Percentiles rank a stretch among this genome's conserved stretches.
Conservation (phyloP, 2,888 invertebrate genomes). For the Lumbricus terrestris region DNA sequence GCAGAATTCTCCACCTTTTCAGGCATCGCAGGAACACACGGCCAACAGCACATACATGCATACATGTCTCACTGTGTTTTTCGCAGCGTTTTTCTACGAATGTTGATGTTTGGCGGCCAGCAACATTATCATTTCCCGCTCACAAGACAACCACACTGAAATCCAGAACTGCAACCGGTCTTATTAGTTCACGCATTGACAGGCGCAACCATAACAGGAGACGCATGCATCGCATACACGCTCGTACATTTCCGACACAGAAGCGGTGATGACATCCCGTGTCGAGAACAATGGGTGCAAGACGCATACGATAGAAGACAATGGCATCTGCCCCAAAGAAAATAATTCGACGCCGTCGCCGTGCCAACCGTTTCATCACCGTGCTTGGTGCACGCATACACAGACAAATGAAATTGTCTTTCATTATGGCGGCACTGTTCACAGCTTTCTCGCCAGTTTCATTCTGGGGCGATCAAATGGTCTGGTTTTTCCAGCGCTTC, state of each 20-base stretch:
- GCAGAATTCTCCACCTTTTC: not conserved
- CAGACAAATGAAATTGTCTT: not conserved
- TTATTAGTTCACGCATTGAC: not conserved
- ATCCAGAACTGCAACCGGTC: not conserved
- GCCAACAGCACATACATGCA: not conserved
- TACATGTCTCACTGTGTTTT: not conserved
- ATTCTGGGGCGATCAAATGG: not conserved
- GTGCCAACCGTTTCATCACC: not conserved
- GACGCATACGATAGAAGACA: no score
- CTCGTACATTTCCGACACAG: no score
- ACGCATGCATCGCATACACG: not conserved
- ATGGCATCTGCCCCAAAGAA: not conserved
- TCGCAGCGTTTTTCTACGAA: not conserved
- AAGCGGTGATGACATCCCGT: no score
- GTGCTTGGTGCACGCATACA: not conserved
- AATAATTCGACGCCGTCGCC: not conserved
- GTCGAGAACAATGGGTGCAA: no score
- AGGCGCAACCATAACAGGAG: not conserved
- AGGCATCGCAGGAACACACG: not conserved
- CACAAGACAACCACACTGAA: not conserved
- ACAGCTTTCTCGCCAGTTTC: not conserved
- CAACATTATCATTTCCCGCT: not conserved
- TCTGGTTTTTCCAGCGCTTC: not conserved
- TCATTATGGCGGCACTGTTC: not conserved
- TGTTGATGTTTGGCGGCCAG: not conserved